These are phyloP conservation scores for Lomographa bimaculata DNA, from an alignment of 2,888 invertebrate genomes.

Conservation along the genomic window DNA sequence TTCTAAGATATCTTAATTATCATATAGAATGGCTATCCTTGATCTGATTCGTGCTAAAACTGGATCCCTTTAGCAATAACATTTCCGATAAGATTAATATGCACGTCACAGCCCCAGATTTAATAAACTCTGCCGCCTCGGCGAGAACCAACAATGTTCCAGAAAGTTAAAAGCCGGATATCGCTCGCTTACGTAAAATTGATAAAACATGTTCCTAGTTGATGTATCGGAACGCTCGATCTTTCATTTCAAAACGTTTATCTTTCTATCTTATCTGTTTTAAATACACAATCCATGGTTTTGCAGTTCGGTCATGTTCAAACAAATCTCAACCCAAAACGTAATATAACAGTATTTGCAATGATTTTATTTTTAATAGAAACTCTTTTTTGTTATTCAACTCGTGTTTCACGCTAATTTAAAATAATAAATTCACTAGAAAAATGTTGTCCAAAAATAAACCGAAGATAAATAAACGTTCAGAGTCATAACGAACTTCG, in stretches of 20 bases:
- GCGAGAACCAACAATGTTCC: constrained; percentile 2
- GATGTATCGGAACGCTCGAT: constrained; percentile 7
- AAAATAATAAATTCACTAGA: constrained; percentile 12
- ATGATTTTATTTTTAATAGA: constrained; percentile 5
- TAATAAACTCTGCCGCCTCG: constrained; percentile 6
- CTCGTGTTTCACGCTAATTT: constrained; percentile 7
- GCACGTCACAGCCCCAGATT: constrained; percentile 12
- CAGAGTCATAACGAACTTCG: constrained; percentile 7
- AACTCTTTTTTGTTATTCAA: too few relatives aligned
- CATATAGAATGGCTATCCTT: constrained; percentile 1
- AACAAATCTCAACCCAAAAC: too few relatives aligned
- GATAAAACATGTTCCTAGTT: constrained; percentile 10
- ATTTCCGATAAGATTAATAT: constrained; percentile 4
- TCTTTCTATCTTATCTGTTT: too few relatives aligned
- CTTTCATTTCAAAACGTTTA: too few relatives aligned
- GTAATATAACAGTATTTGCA: too few relatives aligned
- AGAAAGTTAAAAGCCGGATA: too few relatives aligned
- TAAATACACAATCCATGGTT: too few relatives aligned
- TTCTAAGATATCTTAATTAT: too few relatives aligned
- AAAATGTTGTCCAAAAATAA: constrained; percentile 15
- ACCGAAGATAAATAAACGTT: constrained; percentile 10
- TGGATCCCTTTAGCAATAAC: constrained; percentile 14
- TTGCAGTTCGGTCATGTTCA: too few relatives aligned
- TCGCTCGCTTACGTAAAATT: constrained; percentile 2
- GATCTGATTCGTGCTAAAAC: constrained; percentile 3